Evolutionary conservation across 1,140 invertebrate genomes (phyloP).

Genomic region (Microvelia longipes): DNA sequence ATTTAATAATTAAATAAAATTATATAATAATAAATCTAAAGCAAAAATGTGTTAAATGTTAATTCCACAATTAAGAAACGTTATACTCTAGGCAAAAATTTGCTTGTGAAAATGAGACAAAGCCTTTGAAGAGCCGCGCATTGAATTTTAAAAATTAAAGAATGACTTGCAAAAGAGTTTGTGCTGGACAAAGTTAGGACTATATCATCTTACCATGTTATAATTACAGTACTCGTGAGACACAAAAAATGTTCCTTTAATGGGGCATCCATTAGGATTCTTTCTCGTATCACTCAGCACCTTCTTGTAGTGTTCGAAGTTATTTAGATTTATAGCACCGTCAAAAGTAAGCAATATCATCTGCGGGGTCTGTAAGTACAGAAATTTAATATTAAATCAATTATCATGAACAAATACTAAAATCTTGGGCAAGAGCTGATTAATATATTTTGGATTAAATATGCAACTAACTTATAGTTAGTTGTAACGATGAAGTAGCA

Average conservation of each 20-base stretch:
- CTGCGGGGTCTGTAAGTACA: slow-evolving; percentile 62
- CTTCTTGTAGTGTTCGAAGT: slow-evolving; percentile 74
- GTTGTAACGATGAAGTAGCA: too few relatives aligned
- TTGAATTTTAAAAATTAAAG: too few relatives aligned
- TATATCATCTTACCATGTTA: slow-evolving; percentile 56
- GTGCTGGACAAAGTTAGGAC: too few relatives aligned
- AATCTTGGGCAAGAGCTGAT: neutral
- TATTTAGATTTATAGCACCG: slow-evolving; percentile 81
- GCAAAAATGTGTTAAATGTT: too few relatives aligned
- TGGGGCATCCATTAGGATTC: slow-evolving; percentile 79
- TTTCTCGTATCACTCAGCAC: slow-evolving; percentile 60
- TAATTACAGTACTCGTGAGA: slow-evolving; percentile 92
- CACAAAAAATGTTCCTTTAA: slow-evolving; percentile 84
- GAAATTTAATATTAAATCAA: neutral
- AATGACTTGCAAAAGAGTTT: too few relatives aligned
- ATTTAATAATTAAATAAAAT: too few relatives aligned
- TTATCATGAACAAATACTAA: neutral
- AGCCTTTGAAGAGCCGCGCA: too few relatives aligned
- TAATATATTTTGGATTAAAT: neutral
- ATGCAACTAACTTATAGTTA: too few relatives aligned
- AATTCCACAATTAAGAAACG: too few relatives aligned
- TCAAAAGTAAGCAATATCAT: slow-evolving; percentile 88
- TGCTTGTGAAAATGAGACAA: too few relatives aligned
- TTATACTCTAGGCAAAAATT: too few relatives aligned
- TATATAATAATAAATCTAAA: too few relatives aligned